Evolutionary conservation across 1,140 invertebrate species (phyloP).

Genomic region (Protaetia brevitarsis): DNA sequence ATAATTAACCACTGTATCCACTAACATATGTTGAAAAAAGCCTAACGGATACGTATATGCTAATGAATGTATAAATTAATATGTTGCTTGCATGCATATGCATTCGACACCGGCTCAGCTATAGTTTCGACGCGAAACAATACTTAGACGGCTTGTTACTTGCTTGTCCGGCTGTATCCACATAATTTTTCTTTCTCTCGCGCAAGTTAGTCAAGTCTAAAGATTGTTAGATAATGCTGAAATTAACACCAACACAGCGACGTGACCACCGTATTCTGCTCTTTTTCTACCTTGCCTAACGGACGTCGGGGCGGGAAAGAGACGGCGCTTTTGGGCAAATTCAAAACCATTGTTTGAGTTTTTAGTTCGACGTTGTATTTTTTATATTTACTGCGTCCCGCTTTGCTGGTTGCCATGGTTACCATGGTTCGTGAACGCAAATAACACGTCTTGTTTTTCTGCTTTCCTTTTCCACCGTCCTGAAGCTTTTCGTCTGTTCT

Average conservation of each 20-base stretch:
- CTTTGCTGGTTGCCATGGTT: constrained; percentile 43
- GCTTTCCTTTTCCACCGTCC: constrained; percentile 2
- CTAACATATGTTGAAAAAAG: constrained; percentile 44
- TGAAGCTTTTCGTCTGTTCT: no score
- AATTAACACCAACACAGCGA: constrained; percentile 44
- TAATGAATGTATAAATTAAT: constrained; percentile 50
- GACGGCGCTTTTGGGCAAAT: constrained; percentile 23
- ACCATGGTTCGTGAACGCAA: constrained; percentile 41
- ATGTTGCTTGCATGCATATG: constrained; percentile 49
- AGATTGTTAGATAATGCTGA: constrained; percentile 48
- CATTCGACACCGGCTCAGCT: constrained; percentile 39
- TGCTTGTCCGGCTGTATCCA: constrained; percentile 36
- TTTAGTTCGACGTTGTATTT: constrained; percentile 36
- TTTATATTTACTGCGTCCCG: constrained; percentile 43
- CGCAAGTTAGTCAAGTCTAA: constrained; percentile 49
- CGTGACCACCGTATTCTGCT: constrained; percentile 24
- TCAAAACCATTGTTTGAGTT: constrained; percentile 34
- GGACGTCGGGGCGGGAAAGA: constrained; percentile 6
- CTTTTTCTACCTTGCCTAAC: constrained; percentile 23
- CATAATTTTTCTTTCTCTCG: constrained; percentile 50
- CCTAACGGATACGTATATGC: constrained; percentile 49
- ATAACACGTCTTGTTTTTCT: constrained; percentile 37
- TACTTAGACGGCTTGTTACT: constrained; percentile 29
- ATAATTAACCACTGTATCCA: constrained; percentile 44
- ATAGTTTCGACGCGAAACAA: constrained; percentile 38